phyloP scores from a whole-genome alignment of 2,797 vertebrate genomes.

The Anableps anableps region DNA sequence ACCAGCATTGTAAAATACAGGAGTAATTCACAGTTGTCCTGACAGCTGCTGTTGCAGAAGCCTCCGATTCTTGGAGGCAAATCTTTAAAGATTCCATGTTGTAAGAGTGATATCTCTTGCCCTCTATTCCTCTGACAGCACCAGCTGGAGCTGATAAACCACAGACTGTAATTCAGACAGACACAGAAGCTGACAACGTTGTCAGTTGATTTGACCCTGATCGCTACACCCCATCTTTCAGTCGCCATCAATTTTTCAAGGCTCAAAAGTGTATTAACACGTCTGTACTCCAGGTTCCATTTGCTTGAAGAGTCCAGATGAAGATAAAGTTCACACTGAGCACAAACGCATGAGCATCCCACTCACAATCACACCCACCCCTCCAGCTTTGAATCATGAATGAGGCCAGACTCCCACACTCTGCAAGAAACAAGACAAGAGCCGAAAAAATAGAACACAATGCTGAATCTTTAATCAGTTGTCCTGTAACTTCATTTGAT shows the following conservation, averaged over 20 bases:
- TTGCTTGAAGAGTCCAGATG: conserved; percentile 61
- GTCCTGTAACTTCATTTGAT: conserved; percentile 77
- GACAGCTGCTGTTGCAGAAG: conserved; percentile 34
- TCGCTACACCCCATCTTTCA: conserved; percentile 57
- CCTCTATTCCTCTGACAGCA: conserved; percentile 56
- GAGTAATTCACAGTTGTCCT: too few species aligned
- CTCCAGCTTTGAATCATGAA: conserved; percentile 81
- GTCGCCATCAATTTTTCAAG: conserved; percentile 75
- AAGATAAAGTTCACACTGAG: conserved; percentile 72
- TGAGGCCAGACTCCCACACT: conserved; percentile 75
- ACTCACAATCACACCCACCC: conserved; percentile 21
- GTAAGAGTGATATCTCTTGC: conserved; percentile 59
- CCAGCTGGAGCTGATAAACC: conserved; percentile 70
- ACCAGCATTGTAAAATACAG: neutral
- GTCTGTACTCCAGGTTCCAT: conserved; percentile 55
- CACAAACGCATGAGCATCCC: conserved; percentile 56
- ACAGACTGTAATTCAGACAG: conserved; percentile 63
- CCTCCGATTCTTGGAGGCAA: conserved; percentile 47
- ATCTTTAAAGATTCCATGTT: conserved; percentile 41
- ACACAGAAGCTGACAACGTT: conserved; percentile 56
- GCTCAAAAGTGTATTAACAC: conserved; percentile 74
- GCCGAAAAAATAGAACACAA: conserved; percentile 63
- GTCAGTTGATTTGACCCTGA: conserved; percentile 70
- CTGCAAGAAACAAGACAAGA: conserved; percentile 61
- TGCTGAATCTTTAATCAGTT: conserved; percentile 80